Conservation (phyloP, 2,113 vertebrate genomes). For the Carlito syrichta region DNA sequence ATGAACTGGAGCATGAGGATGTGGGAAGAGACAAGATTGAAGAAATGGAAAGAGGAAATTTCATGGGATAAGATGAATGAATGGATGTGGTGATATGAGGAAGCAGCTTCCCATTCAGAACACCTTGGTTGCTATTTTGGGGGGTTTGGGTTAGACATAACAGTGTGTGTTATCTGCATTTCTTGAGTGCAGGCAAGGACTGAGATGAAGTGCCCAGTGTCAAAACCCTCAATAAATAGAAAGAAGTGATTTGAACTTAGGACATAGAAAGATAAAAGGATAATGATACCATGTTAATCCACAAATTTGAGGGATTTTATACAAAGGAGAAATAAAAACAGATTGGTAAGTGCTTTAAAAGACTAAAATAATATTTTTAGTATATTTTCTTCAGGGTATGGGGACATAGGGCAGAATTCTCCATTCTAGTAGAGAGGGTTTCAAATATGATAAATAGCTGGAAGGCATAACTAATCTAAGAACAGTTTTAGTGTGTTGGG, state of each 20-base stretch:
- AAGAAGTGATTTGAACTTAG: neutral
- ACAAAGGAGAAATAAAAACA: neutral
- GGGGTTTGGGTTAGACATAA: neutral
- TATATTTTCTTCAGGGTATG: neutral
- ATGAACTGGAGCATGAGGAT: neutral
- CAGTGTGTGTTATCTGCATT: neutral
- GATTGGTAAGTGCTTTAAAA: neutral
- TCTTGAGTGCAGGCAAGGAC: neutral
- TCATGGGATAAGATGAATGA: neutral
- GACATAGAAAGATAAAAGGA: neutral
- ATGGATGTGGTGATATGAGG: neutral
- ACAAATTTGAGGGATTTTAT: neutral
- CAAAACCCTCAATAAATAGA: neutral
- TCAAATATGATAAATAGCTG: neutral
- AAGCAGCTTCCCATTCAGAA: neutral
- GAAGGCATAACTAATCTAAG: neutral
- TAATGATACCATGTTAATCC: neutral
- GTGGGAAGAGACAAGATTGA: neutral
- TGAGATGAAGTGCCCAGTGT: neutral
- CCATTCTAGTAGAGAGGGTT: neutral
- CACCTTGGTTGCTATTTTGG: too few species aligned
- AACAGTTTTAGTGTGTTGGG: neutral
- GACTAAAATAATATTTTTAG: neutral
- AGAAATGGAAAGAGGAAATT: neutral
- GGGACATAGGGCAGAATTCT: neutral